These are phyloP conservation scores for Liodrosophila aerea DNA, from an alignment of 2,888 invertebrate species.

Conservation along the genomic window DNA sequence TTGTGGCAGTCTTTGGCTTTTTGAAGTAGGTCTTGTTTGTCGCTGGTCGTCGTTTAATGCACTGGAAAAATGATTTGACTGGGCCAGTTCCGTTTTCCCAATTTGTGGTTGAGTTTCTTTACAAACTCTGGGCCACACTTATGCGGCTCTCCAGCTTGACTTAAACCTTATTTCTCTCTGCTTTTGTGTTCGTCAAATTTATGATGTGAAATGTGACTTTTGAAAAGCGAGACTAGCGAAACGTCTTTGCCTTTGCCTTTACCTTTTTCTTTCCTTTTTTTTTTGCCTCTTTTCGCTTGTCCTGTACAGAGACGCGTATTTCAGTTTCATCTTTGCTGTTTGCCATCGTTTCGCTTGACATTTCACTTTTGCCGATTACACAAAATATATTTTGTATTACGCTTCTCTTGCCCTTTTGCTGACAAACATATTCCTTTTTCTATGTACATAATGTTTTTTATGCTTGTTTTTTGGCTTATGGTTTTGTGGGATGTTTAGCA, in stretches of 20 bases:
- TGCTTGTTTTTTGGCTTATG: not conserved
- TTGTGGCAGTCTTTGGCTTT: slow-evolving; percentile 10
- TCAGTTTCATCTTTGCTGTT: slow-evolving; percentile 38
- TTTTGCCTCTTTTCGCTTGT: not conserved
- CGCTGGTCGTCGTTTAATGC: slow-evolving; percentile 64
- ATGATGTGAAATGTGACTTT: slow-evolving; percentile 70
- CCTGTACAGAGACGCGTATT: slow-evolving; percentile 20
- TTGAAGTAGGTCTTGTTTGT: slow-evolving; percentile 31
- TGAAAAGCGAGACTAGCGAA: slow-evolving; percentile 54
- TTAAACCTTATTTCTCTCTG: slow-evolving; percentile 4
- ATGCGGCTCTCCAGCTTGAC: slow-evolving; percentile 7
- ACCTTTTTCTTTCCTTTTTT: slow-evolving; percentile 9
- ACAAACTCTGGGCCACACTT: slow-evolving; percentile 34
- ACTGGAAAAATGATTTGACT: slow-evolving; percentile 76
- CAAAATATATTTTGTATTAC: slow-evolving; percentile 45
- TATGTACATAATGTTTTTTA: slow-evolving; percentile 8
- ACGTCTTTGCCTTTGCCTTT: slow-evolving; percentile 32
- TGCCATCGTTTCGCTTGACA: slow-evolving; percentile 64
- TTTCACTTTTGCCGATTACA: slow-evolving; percentile 65
- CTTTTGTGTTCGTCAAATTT: slow-evolving; percentile 61
- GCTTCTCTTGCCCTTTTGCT: slow-evolving; percentile 49
- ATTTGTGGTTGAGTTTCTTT: slow-evolving; percentile 64
- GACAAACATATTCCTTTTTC: slow-evolving; percentile 54
- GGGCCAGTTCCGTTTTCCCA: slow-evolving; percentile 48
- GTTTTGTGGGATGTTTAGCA: not conserved